Base-by-base conservation (phyloP, 1,140 invertebrate genomes). In the Daktulosphaira vitifoliae region DNA sequence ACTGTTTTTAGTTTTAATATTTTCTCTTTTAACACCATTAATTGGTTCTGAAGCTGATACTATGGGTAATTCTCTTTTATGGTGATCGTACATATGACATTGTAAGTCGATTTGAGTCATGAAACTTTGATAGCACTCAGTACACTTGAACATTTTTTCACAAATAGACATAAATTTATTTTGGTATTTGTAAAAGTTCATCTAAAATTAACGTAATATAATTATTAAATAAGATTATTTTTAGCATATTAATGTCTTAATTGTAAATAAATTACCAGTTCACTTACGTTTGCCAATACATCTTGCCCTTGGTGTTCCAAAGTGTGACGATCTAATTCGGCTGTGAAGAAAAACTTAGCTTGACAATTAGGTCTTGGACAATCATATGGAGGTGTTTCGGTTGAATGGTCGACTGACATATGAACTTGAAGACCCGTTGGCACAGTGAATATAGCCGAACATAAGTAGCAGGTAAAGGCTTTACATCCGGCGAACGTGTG, bases 261-360 rank as follows among this genome's bases (percentile, higher is more conserved):
- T 11, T 33, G 11, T 33, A 33, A 33, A 33, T 6, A 33, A 5
- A 33, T 11, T 11, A 33, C 29, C 11, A 33, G 29, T 33, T 33
- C 16, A 20, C 53, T 62, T 23, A 62, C 56, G 42, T 62, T 62
- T 25, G 56, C 56, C 8, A 62, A 25, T 16, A 62, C 56, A 39
- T 62, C 56, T 18, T 62, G 56, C 46, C 56, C 56, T 33, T 62
- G 56, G 56, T 62, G 56, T 46, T 62, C 56, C 11, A 62, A 42
- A 2, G 56, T 78, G 73, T 96, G 93, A 72, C 96, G 92, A 68
- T 94, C 89, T 1, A 95, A 74, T 74, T 96, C 92, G 0, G 90
- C 86, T 49, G 88, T 81, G 76, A 96, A 96, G 77, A 92, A 95
- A 76, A 95, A 96, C 68, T 86, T 89, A 53, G 89, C 79, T 8